Conservation (phyloP, 2,113 vertebrate genomes). For the Charina bottae region DNA sequence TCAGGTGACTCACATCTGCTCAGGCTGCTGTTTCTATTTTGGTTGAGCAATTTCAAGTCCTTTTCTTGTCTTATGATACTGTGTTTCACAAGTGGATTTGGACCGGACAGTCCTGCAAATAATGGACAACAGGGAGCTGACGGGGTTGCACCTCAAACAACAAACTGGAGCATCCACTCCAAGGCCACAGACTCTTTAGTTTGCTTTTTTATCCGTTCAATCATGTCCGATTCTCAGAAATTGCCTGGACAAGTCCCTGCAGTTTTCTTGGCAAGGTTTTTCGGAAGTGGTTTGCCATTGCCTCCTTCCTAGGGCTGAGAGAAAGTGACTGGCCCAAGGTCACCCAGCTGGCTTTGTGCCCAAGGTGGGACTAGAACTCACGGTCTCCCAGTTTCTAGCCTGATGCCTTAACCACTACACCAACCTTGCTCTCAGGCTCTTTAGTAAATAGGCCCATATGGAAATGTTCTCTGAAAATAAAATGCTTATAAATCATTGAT, state of each 20-base stretch:
- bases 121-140: background rate
- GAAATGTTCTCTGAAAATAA: background rate
- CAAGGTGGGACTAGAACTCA: too few species aligned
- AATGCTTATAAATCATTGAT: background rate
- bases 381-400: too few species aligned
- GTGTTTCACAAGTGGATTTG: background rate
- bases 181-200: background rate
- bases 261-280: too few species aligned
- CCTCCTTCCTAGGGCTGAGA: too few species aligned
- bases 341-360: too few species aligned
- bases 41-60: background rate
- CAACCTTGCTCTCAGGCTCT: background rate
- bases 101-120: background rate
- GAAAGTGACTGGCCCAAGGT: too few species aligned
- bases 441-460: background rate
- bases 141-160: background rate
- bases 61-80: background rate
- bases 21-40: background rate
- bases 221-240: too few species aligned
- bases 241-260: too few species aligned
- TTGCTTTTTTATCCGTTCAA: too few species aligned
- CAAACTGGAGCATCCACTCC: background rate
- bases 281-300: too few species aligned
- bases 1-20: too few species aligned
- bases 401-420: too few species aligned